Evolutionary conservation across 2,113 vertebrate genomes (phyloP).

Genomic region (Sialia sialis): DNA sequence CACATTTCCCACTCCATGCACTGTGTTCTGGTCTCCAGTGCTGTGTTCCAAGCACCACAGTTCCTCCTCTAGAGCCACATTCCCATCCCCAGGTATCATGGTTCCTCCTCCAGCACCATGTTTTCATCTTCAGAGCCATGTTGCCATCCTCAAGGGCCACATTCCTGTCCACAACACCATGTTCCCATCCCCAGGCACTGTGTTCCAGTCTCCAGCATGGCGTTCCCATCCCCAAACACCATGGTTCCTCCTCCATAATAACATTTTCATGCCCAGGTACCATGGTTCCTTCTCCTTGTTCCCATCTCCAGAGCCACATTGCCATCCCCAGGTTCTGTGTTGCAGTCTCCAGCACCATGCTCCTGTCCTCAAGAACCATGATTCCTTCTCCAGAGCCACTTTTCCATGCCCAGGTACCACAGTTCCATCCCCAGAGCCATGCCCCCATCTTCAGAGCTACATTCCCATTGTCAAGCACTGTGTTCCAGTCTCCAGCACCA

Average conservation of each 20-base stretch:
- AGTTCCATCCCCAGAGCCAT: not conserved
- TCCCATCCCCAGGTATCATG: too few species aligned
- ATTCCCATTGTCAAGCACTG: too few species aligned
- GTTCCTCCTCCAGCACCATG: too few species aligned
- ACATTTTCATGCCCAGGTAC: not conserved
- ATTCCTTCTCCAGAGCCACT: not conserved
- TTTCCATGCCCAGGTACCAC: not conserved
- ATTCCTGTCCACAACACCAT: too few species aligned
- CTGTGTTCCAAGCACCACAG: too few species aligned
- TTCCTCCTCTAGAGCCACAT: too few species aligned
- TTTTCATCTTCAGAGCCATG: not conserved
- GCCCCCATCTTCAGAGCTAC: too few species aligned
- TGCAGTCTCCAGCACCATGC: not conserved
- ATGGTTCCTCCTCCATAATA: accelerated
- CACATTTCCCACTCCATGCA: not conserved
- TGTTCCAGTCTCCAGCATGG: accelerated
- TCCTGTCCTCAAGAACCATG: not conserved
- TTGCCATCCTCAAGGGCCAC: too few species aligned
- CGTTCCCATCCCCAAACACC: too few species aligned
- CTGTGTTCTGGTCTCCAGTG: not conserved
- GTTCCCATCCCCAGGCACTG: too few species aligned
- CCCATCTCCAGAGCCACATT: not conserved
- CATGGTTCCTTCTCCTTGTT: not conserved
- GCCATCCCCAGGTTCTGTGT: accelerated
- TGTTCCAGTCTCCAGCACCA: not conserved